These are phyloP conservation scores for Zaprionus capensis DNA, from an alignment of 1,140 invertebrate species.

Conservation along the genomic window DNA sequence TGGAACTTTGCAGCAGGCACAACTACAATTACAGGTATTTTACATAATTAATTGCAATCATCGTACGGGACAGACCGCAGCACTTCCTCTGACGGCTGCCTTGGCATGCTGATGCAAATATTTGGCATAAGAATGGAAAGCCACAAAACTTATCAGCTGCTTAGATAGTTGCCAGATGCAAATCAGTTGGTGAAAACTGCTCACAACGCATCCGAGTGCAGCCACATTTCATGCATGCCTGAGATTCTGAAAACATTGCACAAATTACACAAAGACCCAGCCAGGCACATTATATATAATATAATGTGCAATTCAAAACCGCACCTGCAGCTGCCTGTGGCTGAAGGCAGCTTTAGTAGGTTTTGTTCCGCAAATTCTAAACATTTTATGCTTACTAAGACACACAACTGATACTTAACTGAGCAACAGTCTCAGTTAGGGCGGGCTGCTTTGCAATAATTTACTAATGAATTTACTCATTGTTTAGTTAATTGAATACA, in stretches of 20 bases:
- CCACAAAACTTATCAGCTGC: slow-evolving; percentile 43
- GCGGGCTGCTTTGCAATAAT: no score
- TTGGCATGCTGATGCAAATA: slow-evolving; percentile 42
- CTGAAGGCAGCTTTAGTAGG: slow-evolving; percentile 19
- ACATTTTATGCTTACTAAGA: slow-evolving; percentile 25
- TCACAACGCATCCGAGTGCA: slow-evolving; percentile 27
- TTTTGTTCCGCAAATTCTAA: slow-evolving; percentile 22
- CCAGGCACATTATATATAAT: slow-evolving; percentile 31
- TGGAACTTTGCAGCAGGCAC: not conserved
- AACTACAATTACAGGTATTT: slow-evolving; percentile 42
- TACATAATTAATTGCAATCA: slow-evolving; percentile 41
- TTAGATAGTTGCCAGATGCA: slow-evolving; percentile 60
- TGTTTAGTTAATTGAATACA: no score
- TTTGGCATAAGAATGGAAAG: slow-evolving; percentile 16
- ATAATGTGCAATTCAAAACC: slow-evolving; percentile 47
- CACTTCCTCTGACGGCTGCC: not conserved
- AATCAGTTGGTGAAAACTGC: slow-evolving; percentile 63
- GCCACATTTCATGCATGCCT: slow-evolving; percentile 71
- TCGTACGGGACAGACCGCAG: slow-evolving; percentile 36
- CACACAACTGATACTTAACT: not conserved
- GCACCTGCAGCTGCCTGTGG: slow-evolving; percentile 38
- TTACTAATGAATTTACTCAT: no score
- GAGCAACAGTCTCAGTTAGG: not conserved
- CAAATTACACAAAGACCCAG: slow-evolving; percentile 20
- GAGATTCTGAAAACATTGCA: slow-evolving; percentile 22